Conservation (phyloP, 2,113 vertebrate species). For the Pachypanchax playfairii region DNA sequence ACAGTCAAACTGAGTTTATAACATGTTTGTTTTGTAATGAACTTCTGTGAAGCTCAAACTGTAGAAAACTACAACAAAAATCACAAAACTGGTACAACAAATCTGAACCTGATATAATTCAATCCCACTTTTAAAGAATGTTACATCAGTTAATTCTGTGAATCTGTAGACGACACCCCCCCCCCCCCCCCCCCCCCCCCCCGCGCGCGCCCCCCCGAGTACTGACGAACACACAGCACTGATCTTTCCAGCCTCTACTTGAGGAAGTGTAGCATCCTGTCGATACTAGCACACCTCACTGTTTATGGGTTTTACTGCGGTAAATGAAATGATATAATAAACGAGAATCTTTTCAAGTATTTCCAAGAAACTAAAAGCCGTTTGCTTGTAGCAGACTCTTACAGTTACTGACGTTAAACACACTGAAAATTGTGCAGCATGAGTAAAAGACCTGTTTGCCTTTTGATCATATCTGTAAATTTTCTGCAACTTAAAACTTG, state of each 20-base stretch:
- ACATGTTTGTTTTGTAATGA: too few relatives aligned
- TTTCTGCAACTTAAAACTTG: not conserved
- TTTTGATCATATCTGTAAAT: too few relatives aligned
- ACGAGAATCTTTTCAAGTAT: not conserved
- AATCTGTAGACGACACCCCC: conserved; percentile 10
- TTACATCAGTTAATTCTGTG: not conserved
- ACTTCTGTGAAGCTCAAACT: too few relatives aligned
- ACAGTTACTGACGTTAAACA: not conserved
- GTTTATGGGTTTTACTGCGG: conserved; percentile 3
- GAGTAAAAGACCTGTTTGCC: too few relatives aligned
- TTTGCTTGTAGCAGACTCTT: conserved; percentile 12
- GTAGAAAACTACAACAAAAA: too few relatives aligned
- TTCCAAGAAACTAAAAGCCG: conserved; percentile 29
- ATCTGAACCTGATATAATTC: too few relatives aligned
- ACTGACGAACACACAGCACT: too few relatives aligned
- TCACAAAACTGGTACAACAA: too few relatives aligned
- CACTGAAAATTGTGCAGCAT: conserved; percentile 4
- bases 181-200: not conserved
- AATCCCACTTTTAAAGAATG: not conserved
- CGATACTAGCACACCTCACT: conserved; percentile 1
- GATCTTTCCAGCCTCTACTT: not conserved
- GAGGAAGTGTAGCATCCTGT: conserved; percentile 47
- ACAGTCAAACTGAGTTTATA: too few relatives aligned
- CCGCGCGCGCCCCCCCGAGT: too few relatives aligned
- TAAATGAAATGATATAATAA: conserved; percentile 19